Base-by-base conservation (phyloP, 2,797 vertebrate genomes). In the Antennarius maculatus region DNA sequence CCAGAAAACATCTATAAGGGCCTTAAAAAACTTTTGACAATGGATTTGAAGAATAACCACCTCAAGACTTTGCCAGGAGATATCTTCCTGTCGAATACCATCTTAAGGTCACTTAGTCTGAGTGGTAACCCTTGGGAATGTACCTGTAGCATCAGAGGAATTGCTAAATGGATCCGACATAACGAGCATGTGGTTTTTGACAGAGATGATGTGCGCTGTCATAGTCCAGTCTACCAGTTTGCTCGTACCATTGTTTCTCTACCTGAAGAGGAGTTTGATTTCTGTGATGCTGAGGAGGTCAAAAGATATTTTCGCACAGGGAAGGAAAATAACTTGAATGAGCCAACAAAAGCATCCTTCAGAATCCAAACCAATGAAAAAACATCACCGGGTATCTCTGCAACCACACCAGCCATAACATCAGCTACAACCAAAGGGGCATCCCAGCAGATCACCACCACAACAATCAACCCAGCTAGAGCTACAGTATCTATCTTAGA, bases 91-190 rank as follows among this genome's bases (percentile, higher is more conserved):
- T 74, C 77, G 51, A 84, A 82, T 45, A 28, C 3, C 41, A n/a
- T 0, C 7, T 67, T 93, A 52, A 58, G 0, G 7, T 2, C 0
- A 18, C 71, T 94, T 34, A 43, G 1, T 43, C 82, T 97, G 48
- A 88, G 88, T 0, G 12, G 47, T 3, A 97, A 97, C 74, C 93
- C 80, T 47, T 97, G 96, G 97, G 77, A 87, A 51, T 98, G 96
- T 0, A 81, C 87, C 64, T 97, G 96, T 71, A 71, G 68, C 41
- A 93, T 97, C 52, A 74, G 89, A 84, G 92, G 66, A 9, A 86
- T 97, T 58, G 86, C 42, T 12, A 64, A 67, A 42, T 97, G 97
- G 96, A 88, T 97, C 15, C 86, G 23, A 14, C 60, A 66, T 27
- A 94, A 91, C 77, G 18, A 49, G 29, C 55, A 10, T 0, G 12